phyloP scores from a whole-genome alignment of 2,797 vertebrate species.

The Sebastes nivosus region DNA sequence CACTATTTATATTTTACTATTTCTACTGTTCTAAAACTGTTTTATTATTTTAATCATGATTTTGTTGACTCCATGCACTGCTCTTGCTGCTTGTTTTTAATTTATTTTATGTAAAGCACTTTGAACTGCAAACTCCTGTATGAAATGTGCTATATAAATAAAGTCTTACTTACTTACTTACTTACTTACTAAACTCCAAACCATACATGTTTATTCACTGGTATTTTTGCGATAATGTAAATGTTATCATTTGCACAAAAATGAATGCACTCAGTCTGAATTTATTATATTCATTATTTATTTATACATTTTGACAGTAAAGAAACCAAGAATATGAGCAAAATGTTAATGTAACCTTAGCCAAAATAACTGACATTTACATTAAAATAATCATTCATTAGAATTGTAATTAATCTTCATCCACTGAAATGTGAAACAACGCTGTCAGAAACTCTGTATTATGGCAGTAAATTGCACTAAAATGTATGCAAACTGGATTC shows the following conservation, averaged over 20 bases:
- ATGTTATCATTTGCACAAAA: background rate
- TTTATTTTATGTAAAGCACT: no score
- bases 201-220: rapidly evolving
- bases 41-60: no score
- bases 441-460: background rate
- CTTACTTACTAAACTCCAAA: background rate
- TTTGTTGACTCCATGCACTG: no score
- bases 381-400: background rate
- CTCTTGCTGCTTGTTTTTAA: no score
- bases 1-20: no score
- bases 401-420: background rate
- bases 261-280: background rate
- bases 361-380: background rate
- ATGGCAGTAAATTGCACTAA: background rate
- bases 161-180: no score
- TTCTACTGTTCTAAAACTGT: no score
- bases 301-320: background rate
- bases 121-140: no score
- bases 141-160: no score
- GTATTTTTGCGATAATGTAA: background rate
- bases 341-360: background rate
- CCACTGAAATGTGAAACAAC: background rate
- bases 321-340: background rate
- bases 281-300: background rate
- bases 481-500: background rate